phyloP scores from a whole-genome alignment of 2,113 vertebrate genomes.

The Nycticebus coucang region DNA sequence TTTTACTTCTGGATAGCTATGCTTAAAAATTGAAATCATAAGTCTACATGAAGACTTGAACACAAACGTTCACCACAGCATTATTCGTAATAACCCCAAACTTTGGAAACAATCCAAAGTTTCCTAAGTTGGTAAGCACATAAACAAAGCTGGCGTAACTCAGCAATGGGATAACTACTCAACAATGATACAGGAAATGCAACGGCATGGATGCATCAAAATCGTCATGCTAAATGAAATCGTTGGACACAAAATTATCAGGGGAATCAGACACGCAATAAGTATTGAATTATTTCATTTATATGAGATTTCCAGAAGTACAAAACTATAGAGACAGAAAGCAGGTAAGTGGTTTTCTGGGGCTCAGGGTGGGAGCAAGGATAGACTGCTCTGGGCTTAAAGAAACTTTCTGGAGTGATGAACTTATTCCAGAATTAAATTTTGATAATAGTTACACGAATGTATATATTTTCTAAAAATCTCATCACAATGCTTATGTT shows the following conservation, averaged over 20 bases:
- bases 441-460: neutral
- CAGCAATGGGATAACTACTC: neutral
- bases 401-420: neutral
- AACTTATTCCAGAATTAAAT: neutral
- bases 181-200: neutral
- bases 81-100: neutral
- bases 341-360: neutral
- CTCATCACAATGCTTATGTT: neutral
- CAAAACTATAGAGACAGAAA: neutral
- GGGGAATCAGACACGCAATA: neutral
- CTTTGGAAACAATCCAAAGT: neutral
- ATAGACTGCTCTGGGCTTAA: neutral
- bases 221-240: neutral
- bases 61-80: neutral
- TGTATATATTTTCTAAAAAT: slow-evolving; percentile 27
- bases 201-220: neutral
- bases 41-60: neutral
- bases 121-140: neutral
- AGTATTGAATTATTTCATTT: neutral
- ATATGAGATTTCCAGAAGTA: slow-evolving; percentile 8
- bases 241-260: neutral
- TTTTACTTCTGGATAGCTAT: neutral
- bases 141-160: neutral
- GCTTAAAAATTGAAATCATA: neutral
- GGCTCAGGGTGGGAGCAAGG: no score